Evolutionary conservation across 2,113 vertebrate genomes (phyloP), one percentile per base, ranked within the genome.

Genomic region (Theristicus caerulescens): DNA sequence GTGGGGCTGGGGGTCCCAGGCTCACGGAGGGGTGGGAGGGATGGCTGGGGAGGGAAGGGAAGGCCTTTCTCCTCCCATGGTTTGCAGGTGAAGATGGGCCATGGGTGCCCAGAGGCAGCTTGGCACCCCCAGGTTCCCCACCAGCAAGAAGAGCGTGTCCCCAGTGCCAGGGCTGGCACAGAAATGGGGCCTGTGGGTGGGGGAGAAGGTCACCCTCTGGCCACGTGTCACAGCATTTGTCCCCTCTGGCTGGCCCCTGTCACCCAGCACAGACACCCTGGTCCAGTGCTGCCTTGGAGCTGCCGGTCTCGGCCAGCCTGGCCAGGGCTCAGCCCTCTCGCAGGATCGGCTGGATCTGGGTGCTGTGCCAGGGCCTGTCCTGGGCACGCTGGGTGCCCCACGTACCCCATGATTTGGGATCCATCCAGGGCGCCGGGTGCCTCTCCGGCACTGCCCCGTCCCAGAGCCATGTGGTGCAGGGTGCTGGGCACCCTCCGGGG

Each of bases 341-440:
- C 32, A 21, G n/a, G 31, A 20, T 18, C 3, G 1, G 15, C 58
- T 7, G 57, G 42, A 18, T 38, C 22, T 0, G 1, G 61, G 4
- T 24, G 25, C 25, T 24, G 32, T 86, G 47, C 47, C 59, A 44
- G 57, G 38, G 29, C 5, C 44, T 64, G 47, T 49, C 31, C 71
- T 61, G 64, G 69, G 27, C 10, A 3, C 1, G 5, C 55, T 44
- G 66, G 13, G 26, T 86, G 19, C 38, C 72, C 59, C 76, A 51
- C 6, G 1, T 8, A 7, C 21, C 46, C 70, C 62, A 7, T 27
- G 42, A 40, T 36, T 8, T 76, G 52, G 52, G 38, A 49, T 76
- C 32, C 0, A 0, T 38, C 21, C 32, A 13, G 29, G 57, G 22
- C 51, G 55, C 46, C 2, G 6, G 14, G 57, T 5, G 38, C 61